Conservation (phyloP, 2,797 vertebrate genomes). For the Coilia nasus region DNA sequence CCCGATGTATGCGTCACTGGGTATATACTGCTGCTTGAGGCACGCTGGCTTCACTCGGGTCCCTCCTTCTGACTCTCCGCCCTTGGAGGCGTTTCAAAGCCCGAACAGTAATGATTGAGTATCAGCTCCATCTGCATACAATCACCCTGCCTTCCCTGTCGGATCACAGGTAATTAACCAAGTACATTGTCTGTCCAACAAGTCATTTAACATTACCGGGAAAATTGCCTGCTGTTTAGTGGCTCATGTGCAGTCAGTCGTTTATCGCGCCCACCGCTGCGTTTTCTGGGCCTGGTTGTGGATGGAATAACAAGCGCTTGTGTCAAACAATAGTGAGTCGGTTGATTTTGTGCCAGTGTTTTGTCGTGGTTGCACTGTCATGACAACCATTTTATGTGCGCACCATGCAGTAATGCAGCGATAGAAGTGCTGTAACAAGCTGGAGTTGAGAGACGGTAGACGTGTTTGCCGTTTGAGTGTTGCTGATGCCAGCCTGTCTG, state of each 20-base stretch:
- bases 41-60: constrained; percentile 50
- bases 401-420: background rate
- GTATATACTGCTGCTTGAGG: constrained; percentile 45
- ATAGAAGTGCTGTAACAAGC: background rate
- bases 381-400: background rate
- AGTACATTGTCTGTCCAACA: background rate
- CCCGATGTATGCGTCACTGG: background rate
- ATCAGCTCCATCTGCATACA: constrained; percentile 56
- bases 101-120: constrained; percentile 58
- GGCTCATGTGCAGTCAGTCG: background rate
- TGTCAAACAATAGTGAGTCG: constrained; percentile 44
- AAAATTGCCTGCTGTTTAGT: background rate
- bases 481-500: constrained; percentile 59
- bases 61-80: constrained; percentile 70
- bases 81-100: constrained; percentile 73
- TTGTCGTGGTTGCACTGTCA: background rate
- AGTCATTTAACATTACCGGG: background rate
- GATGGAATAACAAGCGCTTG: constrained; percentile 31
- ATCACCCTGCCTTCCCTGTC: constrained; percentile 48
- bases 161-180: constrained; percentile 60
- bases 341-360: constrained; percentile 30
- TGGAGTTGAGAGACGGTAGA: background rate
- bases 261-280: constrained; percentile 32
- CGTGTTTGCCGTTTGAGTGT: background rate
- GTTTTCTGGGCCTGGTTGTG: constrained; percentile 53